Percentiles rank a stretch among this genome's conserved stretches.
Conservation (phyloP, 1,140 invertebrate species). For the Drusus annulatus region DNA sequence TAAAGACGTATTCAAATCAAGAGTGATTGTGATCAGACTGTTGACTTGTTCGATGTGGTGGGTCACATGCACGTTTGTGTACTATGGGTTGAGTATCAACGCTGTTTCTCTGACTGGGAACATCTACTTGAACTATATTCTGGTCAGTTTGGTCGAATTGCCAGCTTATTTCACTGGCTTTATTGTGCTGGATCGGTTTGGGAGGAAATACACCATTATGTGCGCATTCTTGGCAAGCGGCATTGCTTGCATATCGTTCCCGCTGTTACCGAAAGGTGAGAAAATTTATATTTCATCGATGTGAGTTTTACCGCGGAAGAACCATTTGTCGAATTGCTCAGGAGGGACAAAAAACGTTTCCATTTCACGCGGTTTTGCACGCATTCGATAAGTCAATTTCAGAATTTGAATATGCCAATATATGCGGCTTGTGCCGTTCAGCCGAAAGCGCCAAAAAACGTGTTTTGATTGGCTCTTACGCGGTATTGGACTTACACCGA, state of each 20-base stretch:
- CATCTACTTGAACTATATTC: conserved; percentile 80
- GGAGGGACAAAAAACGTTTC: too few species aligned
- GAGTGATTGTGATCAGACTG: conserved; percentile 76
- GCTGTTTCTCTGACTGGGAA: conserved; percentile 81
- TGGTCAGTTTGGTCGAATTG: conserved; percentile 80
- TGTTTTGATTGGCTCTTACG: too few species aligned
- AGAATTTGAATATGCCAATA: too few species aligned
- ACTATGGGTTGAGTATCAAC: conserved; percentile 88
- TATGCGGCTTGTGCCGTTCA: too few species aligned
- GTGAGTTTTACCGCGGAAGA: too few species aligned
- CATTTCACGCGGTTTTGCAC: too few species aligned
- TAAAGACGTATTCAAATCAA: conserved; percentile 72
- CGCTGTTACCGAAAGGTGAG: conserved; percentile 70
- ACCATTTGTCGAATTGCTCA: too few species aligned
- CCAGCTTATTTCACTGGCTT: conserved; percentile 80
- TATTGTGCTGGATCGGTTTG: conserved; percentile 76
- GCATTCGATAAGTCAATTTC: too few species aligned
- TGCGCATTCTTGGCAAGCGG: conserved; percentile 65
- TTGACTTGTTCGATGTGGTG: conserved; percentile 80
- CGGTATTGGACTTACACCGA: too few species aligned
- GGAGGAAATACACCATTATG: conserved; percentile 72
- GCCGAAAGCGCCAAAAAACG: too few species aligned
- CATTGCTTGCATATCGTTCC: conserved; percentile 65
- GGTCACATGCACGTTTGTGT: conserved; percentile 83
- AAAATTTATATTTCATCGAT: conserved; percentile 55